Base-by-base conservation (phyloP, 2,113 vertebrate species). In the Pithys albifrons region DNA sequence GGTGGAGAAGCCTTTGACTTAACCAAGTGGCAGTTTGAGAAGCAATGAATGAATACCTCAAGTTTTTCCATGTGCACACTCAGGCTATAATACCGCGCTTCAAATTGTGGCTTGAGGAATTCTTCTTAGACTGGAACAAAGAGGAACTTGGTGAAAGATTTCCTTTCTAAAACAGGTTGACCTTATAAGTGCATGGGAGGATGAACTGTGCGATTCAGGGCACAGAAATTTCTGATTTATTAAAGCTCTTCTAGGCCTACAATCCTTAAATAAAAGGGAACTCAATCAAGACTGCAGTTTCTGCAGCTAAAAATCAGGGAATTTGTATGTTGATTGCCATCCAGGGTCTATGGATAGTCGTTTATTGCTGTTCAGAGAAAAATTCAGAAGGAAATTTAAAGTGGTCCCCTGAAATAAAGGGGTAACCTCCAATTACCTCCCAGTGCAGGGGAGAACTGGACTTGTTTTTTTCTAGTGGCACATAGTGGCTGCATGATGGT, bases 181-280 rank as follows among this genome's bases (percentile, higher is more conserved):
- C 83, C 72, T 48, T 54, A 39, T 8, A 17, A 54, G 18, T 24
- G 9, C 43, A 6, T 10, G 16, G 17, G 52, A 72, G 35, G 14
- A 52, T 55, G 80, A 91, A 55, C 76, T 61, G 31, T 49, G 15
- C 29, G 28, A 72, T 90, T 58, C 66, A 57, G 39, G 64, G 41
- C 18, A 58, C 46, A 76, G 83, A 90, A 85, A 80, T 51, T 19
- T 37, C 55, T 65, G 23, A 90, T 93, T 93, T 94, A 83, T 86
- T 85, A 62, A 70, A 83, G 49, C 23, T 70, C 46, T 80, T 83
- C 35, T 35, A 88, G 85, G 46, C 9, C 45, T 51, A 10, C n/a
- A 45, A 19, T 49, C 46, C 67, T 92, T 88, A 93, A 71, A 90
- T 80, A 80, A 94, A 95, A 61, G 17, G 20, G 7, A 33, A 22